phyloP scores from a whole-genome alignment of 2,113 vertebrate species.

The Podarcis cretensis region DNA sequence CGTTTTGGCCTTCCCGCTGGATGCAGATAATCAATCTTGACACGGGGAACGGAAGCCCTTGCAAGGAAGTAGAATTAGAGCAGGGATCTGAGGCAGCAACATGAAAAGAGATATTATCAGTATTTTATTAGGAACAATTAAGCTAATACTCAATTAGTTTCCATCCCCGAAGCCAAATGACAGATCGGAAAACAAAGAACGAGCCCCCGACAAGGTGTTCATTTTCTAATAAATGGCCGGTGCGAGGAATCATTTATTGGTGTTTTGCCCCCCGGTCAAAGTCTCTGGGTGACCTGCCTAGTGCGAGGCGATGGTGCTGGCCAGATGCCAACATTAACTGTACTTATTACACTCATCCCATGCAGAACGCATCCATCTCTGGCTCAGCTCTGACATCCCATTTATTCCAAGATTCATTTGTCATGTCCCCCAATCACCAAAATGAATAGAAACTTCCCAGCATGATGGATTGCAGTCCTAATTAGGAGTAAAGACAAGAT shows the following conservation, averaged over 20 bases:
- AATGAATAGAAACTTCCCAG: slow-evolving; percentile 87
- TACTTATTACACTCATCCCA: slow-evolving; percentile 84
- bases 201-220: slow-evolving; percentile 75
- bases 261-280: slow-evolving; percentile 67
- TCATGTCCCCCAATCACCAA: slow-evolving; percentile 90
- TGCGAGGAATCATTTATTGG: slow-evolving; percentile 71
- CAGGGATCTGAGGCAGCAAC: slow-evolving; percentile 48
- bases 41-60: background rate
- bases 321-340: slow-evolving; percentile 87
- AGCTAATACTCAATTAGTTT: slow-evolving; percentile 74
- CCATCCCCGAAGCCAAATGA: slow-evolving; percentile 61
- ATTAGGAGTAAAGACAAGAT: slow-evolving; percentile 86
- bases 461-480: slow-evolving; percentile 88
- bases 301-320: slow-evolving; percentile 75
- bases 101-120: slow-evolving; percentile 60
- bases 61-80: slow-evolving; percentile 66
- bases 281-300: slow-evolving; percentile 70
- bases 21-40: slow-evolving; percentile 74
- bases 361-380: slow-evolving; percentile 91
- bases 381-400: slow-evolving; percentile 83
- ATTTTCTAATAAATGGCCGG: slow-evolving; percentile 79
- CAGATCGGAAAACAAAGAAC: slow-evolving; percentile 67
- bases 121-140: slow-evolving; percentile 73
- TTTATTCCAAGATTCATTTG: slow-evolving; percentile 94
- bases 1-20: slow-evolving; percentile 57